phyloP scores from a whole-genome alignment of 1,140 invertebrate genomes.

The Cydia pomonella region DNA sequence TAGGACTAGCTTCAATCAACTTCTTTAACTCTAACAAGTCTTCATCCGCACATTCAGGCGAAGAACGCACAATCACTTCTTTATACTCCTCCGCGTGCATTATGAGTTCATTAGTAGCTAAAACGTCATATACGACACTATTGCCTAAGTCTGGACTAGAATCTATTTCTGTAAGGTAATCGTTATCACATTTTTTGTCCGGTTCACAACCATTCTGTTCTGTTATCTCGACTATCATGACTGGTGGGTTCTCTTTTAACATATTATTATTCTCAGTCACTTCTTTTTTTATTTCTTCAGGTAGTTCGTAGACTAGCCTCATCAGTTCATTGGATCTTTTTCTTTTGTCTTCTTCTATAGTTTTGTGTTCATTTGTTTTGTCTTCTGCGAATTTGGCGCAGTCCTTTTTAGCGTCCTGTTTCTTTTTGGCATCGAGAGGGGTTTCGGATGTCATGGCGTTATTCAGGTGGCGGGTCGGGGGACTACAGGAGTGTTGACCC shows the following conservation, averaged over 20 bases:
- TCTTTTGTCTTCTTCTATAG: conserved; percentile 54
- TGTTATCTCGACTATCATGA: conserved; percentile 72
- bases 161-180: conserved; percentile 58
- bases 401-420: conserved; percentile 61
- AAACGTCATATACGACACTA: conserved; percentile 67
- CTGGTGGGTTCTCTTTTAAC: conserved; percentile 74
- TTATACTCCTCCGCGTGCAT: conserved; percentile 65
- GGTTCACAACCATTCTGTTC: conserved; percentile 75
- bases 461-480: conserved; percentile 35
- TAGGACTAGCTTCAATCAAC: conserved; percentile 65
- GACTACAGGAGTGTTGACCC: conserved; percentile 38
- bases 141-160: conserved; percentile 64
- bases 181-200: conserved; percentile 60
- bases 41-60: conserved; percentile 65
- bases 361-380: conserved; percentile 53
- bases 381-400: conserved; percentile 53
- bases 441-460: conserved; percentile 74
- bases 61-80: conserved; percentile 63
- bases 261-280: conserved; percentile 66
- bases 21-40: conserved; percentile 67
- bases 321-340: conserved; percentile 75
- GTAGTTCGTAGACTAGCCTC: conserved; percentile 75
- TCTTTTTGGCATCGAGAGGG: conserved; percentile 65
- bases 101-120: conserved; percentile 63
- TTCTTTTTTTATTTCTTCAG: conserved; percentile 60